phyloP scores from a whole-genome alignment of 2,113 vertebrate genomes.

The Trematocara macrostoma region DNA sequence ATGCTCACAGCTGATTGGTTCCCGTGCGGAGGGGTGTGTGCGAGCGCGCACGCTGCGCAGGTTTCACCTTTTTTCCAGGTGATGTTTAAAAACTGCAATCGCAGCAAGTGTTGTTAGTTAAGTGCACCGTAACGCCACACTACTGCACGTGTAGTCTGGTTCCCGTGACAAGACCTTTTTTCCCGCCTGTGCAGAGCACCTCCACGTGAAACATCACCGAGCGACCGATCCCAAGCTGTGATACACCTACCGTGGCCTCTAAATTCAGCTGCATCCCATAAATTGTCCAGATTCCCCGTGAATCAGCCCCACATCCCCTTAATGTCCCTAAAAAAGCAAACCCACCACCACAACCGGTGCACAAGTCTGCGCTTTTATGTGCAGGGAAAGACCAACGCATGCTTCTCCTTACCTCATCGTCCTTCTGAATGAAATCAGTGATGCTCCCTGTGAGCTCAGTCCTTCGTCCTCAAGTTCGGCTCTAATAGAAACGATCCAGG shows the following conservation, averaged over 20 bases:
- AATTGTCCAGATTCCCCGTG: background rate
- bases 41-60: background rate
- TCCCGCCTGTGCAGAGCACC: background rate
- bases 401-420: slow-evolving; percentile 69
- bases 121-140: background rate
- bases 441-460: background rate
- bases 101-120: background rate
- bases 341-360: background rate
- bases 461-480: background rate
- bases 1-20: slow-evolving; percentile 33
- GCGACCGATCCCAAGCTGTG: background rate
- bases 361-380: background rate
- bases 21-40: slow-evolving; percentile 13
- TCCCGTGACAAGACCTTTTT: slow-evolving; percentile 52
- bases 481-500: background rate
- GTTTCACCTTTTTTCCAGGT: background rate
- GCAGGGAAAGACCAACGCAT: slow-evolving; percentile 2
- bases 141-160: slow-evolving; percentile 37
- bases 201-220: slow-evolving; percentile 51
- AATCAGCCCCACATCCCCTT: background rate
- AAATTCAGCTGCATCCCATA: background rate
- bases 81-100: background rate
- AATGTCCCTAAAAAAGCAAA: background rate
- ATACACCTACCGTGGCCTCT: background rate
- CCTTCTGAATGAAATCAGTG: background rate